A percentile compares a stretch with the other conserved stretches of the same genome.
These are phyloP conservation scores for Dryobota labecula DNA, from an alignment of 2,888 invertebrate species.

Conservation along the genomic window DNA sequence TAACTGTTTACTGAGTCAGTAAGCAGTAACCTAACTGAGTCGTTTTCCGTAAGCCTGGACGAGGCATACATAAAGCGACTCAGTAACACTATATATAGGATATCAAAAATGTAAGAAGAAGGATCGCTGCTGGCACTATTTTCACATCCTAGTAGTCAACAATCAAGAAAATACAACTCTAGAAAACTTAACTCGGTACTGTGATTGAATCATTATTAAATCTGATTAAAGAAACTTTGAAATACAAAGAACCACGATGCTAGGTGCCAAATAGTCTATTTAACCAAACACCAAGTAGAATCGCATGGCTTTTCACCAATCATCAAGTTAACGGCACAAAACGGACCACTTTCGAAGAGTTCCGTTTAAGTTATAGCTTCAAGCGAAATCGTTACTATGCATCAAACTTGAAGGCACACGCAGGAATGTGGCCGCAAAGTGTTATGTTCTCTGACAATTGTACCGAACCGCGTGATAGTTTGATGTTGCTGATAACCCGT, in stretches of 20 bases:
- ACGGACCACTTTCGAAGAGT: conserved; percentile 48
- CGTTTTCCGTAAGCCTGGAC: no score
- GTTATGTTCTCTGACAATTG: conserved; percentile 51
- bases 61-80: neutral
- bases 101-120: neutral
- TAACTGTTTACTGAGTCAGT: neutral
- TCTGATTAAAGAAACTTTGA: neutral
- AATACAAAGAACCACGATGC: neutral
- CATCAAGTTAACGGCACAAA: conserved; percentile 49
- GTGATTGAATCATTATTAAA: neutral
- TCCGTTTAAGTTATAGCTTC: conserved; percentile 52
- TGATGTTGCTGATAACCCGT: conserved; percentile 43
- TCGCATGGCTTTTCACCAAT: conserved; percentile 39
- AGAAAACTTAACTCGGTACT: neutral
- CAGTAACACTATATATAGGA: neutral
- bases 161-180: neutral
- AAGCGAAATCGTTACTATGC: conserved; percentile 55
- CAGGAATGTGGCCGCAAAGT: conserved; percentile 51
- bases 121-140: neutral
- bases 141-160: neutral
- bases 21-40: no score
- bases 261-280: conserved; percentile 19
- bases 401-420: conserved; percentile 54
- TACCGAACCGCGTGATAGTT: conserved; percentile 29
- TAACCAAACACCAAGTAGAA: conserved; percentile 15